Conservation (phyloP, 1,140 invertebrate genomes). For the Batillaria attramentaria region DNA sequence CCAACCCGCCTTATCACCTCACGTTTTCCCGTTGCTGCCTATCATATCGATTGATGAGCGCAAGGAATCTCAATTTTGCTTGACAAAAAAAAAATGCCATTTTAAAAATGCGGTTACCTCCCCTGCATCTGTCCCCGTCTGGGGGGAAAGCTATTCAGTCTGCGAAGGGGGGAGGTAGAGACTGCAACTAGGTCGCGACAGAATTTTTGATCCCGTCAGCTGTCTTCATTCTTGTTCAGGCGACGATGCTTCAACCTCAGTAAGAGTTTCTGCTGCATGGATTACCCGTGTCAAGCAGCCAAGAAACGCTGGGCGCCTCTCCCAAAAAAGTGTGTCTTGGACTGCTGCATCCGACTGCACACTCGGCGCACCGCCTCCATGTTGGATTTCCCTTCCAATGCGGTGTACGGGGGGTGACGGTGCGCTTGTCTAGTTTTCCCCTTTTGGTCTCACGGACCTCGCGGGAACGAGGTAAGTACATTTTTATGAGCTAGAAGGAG, state of each 20-base stretch:
- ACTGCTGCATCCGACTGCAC: slow-evolving; percentile 25
- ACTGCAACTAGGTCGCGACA: slow-evolving; percentile 28
- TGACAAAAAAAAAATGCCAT: too few species aligned
- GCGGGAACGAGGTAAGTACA: slow-evolving; percentile 1
- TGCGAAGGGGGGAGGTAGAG: slow-evolving; percentile 27
- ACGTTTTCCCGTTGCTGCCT: too few species aligned
- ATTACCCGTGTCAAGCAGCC: neutral
- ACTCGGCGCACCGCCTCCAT: slow-evolving; percentile 32
- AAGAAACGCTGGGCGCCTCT: neutral
- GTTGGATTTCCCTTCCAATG: slow-evolving; percentile 29
- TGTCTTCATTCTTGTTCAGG: neutral
- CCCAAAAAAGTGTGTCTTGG: neutral
- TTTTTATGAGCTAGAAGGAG: neutral
- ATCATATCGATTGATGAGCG: too few species aligned
- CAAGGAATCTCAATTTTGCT: too few species aligned
- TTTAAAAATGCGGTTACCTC: slow-evolving; percentile 14
- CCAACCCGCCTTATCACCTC: too few species aligned
- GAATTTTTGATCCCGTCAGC: neutral
- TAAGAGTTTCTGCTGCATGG: neutral
- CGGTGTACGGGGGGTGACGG: slow-evolving; percentile 26
- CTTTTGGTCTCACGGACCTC: neutral
- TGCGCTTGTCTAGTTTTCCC: neutral
- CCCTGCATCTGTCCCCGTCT: slow-evolving; percentile 25
- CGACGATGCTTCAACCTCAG: neutral
- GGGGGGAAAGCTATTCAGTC: slow-evolving; percentile 5